Evolutionary conservation across 92 coral and sea anemone species (phyloP).

Genomic region (Heteractis magnifica): DNA sequence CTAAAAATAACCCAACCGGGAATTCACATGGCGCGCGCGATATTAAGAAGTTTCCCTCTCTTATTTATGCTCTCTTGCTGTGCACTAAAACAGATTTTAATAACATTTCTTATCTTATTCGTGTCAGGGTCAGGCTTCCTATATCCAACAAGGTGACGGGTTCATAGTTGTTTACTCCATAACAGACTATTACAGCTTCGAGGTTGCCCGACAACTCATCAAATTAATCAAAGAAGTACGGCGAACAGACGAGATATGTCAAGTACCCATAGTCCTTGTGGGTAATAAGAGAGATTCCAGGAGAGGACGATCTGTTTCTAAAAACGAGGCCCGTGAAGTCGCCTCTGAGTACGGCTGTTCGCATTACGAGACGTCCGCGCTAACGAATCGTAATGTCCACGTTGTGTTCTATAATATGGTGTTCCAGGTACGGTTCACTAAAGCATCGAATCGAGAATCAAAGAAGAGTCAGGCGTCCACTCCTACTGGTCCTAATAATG

Average conservation of each 20-base stretch:
- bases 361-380: slow-evolving; percentile 91
- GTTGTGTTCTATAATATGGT: slow-evolving; percentile 84
- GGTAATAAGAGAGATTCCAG: slow-evolving; percentile 94
- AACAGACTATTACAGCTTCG: slow-evolving; percentile 94
- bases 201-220: slow-evolving; percentile 85
- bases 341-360: slow-evolving; percentile 87
- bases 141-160: slow-evolving; percentile 83
- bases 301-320: slow-evolving; percentile 80
- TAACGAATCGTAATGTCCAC: slow-evolving; percentile 86
- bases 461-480: slow-evolving; percentile 39
- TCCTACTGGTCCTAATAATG: slow-evolving; percentile 46
- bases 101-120: too few species aligned
- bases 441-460: slow-evolving; percentile 64
- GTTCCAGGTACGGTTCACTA: slow-evolving; percentile 81
- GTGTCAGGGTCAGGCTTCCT: slow-evolving; percentile 76
- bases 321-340: slow-evolving; percentile 83
- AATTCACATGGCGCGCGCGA: too few species aligned
- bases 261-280: slow-evolving; percentile 87
- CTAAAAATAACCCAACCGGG: too few species aligned
- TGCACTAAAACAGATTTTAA: too few species aligned
- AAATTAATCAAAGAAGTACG: slow-evolving; percentile 86
- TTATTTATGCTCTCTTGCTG: too few species aligned
- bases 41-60: too few species aligned
- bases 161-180: slow-evolving; percentile 94
- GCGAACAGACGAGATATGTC: slow-evolving; percentile 68